phyloP scores from a whole-genome alignment of 2,888 invertebrate species.

The Acronicta aceris region DNA sequence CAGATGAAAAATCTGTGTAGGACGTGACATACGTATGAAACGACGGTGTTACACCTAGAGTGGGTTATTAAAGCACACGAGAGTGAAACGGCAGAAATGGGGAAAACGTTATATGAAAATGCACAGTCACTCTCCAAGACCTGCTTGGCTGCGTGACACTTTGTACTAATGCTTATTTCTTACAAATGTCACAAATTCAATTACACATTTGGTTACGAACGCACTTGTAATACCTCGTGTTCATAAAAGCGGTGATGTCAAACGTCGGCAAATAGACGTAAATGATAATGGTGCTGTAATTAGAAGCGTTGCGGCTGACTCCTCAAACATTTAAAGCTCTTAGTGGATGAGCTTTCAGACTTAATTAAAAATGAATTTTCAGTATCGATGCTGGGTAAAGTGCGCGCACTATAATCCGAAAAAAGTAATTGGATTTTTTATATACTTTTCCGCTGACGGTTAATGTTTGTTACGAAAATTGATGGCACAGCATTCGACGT shows the following conservation, averaged over 20 bases:
- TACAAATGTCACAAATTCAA: constrained; percentile 46
- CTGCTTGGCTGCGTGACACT: constrained; percentile 60
- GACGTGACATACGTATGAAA: constrained; percentile 76
- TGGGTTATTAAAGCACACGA: constrained; percentile 67
- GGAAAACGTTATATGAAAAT: constrained; percentile 71
- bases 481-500: constrained; percentile 39
- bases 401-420: constrained; percentile 40
- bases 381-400: constrained; percentile 39
- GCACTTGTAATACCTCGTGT: constrained; percentile 48
- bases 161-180: constrained; percentile 33
- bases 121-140: constrained; percentile 66
- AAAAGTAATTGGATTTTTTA: constrained; percentile 47
- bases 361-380: constrained; percentile 62
- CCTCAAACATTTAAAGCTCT: constrained; percentile 65
- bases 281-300: constrained; percentile 60
- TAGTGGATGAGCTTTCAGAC: constrained; percentile 58
- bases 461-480: constrained; percentile 52
- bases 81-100: constrained; percentile 76
- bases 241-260: constrained; percentile 59
- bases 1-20: constrained; percentile 73
- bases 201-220: constrained; percentile 45
- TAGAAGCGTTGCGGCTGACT: constrained; percentile 58
- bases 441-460: constrained; percentile 30
- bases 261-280: constrained; percentile 55
- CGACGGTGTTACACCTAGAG: constrained; percentile 59